Conservation (phyloP, 2,797 vertebrate species). For the Salarias fasciatus region DNA sequence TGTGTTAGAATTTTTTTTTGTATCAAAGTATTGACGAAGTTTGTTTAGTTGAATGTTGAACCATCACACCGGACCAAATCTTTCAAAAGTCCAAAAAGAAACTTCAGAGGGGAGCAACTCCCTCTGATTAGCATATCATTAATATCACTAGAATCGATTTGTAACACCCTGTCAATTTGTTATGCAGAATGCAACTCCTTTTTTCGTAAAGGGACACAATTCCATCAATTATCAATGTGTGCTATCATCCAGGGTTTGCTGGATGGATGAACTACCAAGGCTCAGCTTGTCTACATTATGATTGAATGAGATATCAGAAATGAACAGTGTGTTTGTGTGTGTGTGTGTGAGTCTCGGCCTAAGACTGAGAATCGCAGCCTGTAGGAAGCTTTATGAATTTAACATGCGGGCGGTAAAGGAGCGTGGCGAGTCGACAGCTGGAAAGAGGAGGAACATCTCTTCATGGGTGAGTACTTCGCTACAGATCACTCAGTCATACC, state of each 20-base stretch:
- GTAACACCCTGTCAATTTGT: constrained; percentile 49
- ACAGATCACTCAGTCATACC: constrained; percentile 69
- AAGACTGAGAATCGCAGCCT: constrained; percentile 46
- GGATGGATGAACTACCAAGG: constrained; percentile 53
- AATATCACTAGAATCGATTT: constrained; percentile 52
- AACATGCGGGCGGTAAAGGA: constrained; percentile 63
- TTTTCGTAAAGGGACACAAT: constrained; percentile 32
- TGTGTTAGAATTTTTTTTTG: too few species aligned
- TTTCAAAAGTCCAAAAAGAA: not conserved
- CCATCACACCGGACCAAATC: too few species aligned
- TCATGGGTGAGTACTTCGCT: constrained; percentile 68
- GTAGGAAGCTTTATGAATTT: constrained; percentile 65
- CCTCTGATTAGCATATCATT: constrained; percentile 56
- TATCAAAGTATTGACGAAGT: too few species aligned
- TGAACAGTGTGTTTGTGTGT: constrained; percentile 31
- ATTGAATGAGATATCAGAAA: constrained; percentile 66
- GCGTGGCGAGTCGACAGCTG: constrained; percentile 62
- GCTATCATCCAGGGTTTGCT: constrained; percentile 48
- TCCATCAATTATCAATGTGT: constrained; percentile 46
- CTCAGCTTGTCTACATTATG: constrained; percentile 50
- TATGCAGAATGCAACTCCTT: constrained; percentile 24
- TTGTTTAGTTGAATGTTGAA: too few species aligned
- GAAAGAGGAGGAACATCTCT: constrained; percentile 69
- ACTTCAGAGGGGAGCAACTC: constrained; percentile 3
- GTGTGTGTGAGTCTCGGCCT: constrained; percentile 9